A percentile compares a stretch with the other conserved stretches of the same genome.
Evolutionary conservation across 2,797 vertebrate species (phyloP).

Genomic region (Cheirogaleus major): DNA sequence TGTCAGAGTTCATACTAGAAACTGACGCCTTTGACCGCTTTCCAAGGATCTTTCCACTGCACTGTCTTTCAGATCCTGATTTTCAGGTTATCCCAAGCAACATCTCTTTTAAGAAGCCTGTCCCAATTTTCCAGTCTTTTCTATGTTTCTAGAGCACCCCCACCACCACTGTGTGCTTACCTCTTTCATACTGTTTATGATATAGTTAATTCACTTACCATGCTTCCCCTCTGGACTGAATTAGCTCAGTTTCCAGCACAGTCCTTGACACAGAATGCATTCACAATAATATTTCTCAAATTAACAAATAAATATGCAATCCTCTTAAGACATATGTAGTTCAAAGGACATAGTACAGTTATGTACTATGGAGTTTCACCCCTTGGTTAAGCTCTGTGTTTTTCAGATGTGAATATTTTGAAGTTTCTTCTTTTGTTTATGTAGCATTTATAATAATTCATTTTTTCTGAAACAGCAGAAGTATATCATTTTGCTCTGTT

Average conservation of each 20-base stretch:
- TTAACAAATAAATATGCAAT: background rate
- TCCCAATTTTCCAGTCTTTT: background rate
- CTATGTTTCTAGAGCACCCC: background rate
- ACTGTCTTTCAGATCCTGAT: background rate
- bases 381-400: constrained; percentile 6
- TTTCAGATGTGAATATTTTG: constrained; percentile 39
- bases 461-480: constrained; percentile 54
- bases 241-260: background rate
- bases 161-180: background rate
- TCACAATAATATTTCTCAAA: background rate
- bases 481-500: constrained; percentile 56
- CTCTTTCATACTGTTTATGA: background rate
- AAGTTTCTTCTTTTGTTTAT: constrained; percentile 31
- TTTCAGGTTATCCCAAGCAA: background rate
- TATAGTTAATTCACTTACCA: background rate
- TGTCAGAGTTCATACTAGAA: background rate
- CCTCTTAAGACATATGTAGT: background rate
- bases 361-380: background rate
- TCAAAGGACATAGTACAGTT: background rate
- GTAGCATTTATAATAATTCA: constrained; percentile 9
- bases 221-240: background rate
- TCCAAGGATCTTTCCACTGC: background rate
- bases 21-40: background rate
- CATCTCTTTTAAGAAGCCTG: background rate
- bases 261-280: background rate